Evolutionary conservation across 2,113 vertebrate species (phyloP).

Genomic region (Barbus barbus): DNA sequence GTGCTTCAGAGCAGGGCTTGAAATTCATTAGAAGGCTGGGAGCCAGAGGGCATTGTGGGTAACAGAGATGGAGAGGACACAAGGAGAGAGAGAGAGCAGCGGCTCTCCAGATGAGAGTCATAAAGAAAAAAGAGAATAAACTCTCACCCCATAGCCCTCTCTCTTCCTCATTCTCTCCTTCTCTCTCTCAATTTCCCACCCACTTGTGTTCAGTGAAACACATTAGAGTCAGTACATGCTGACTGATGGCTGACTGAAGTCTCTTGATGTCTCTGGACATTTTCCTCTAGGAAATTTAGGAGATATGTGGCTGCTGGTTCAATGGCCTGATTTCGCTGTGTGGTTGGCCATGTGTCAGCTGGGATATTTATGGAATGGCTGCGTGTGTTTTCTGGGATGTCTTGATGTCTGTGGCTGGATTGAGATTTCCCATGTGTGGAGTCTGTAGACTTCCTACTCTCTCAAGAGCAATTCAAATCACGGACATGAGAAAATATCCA

Average conservation of each 20-base stretch:
- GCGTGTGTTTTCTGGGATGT: slow-evolving; percentile 29
- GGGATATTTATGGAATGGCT: slow-evolving; percentile 46
- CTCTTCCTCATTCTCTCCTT: slow-evolving; percentile 8
- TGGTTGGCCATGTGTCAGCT: slow-evolving; percentile 40
- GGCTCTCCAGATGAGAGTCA: slow-evolving; percentile 6
- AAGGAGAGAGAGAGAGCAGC: background rate
- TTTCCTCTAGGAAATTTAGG: slow-evolving; percentile 12
- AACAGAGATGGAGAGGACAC: slow-evolving; percentile 11
- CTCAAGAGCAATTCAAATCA: slow-evolving; percentile 23
- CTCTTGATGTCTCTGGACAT: slow-evolving; percentile 42
- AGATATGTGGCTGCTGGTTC: slow-evolving; percentile 7
- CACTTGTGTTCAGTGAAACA: slow-evolving; percentile 32
- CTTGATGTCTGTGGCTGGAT: slow-evolving; percentile 12
- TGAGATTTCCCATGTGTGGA: slow-evolving; percentile 33
- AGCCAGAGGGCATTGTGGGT: slow-evolving; percentile 23
- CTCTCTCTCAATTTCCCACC: slow-evolving; percentile 24
- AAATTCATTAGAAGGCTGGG: background rate
- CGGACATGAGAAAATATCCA: slow-evolving; percentile 2
- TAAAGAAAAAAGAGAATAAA: slow-evolving; percentile 26
- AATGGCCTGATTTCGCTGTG: slow-evolving; percentile 30
- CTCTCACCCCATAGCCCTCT: slow-evolving; percentile 20
- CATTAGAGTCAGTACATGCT: slow-evolving; percentile 49
- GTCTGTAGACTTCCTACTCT: slow-evolving; percentile 11
- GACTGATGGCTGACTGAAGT: slow-evolving; percentile 39
- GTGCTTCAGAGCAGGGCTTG: background rate